Evolutionary conservation across 2,113 vertebrate genomes (phyloP).

Genomic region (Macaca mulatta): DNA sequence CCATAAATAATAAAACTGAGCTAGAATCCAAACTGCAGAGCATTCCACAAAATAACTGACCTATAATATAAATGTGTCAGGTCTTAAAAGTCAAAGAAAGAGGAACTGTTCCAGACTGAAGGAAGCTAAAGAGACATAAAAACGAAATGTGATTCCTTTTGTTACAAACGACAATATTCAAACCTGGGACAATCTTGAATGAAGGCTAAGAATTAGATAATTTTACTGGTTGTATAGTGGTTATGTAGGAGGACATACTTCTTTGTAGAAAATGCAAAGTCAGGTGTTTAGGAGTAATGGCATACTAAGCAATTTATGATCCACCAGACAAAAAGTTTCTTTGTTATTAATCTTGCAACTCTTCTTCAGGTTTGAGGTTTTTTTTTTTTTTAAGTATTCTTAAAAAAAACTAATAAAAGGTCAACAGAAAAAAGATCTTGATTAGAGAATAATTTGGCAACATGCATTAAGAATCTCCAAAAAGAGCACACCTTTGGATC

Average conservation of each 20-base stretch:
- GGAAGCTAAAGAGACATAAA: neutral
- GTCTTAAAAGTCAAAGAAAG: neutral
- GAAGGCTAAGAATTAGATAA: neutral
- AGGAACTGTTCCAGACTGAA: neutral
- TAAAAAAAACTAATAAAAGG: neutral
- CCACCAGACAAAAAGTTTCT: neutral
- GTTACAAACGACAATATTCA: neutral
- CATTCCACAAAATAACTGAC: constrained; percentile 5
- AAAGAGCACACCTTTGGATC: neutral
- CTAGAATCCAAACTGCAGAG: constrained; percentile 3
- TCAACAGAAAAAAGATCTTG: neutral
- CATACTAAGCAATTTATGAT: neutral
- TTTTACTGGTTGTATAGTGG: neutral
- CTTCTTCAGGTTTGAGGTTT: neutral
- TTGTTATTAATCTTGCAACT: neutral
- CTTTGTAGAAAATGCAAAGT: neutral
- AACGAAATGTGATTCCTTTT: neutral
- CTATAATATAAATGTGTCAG: neutral
- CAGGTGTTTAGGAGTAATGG: neutral
- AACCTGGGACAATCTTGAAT: neutral
- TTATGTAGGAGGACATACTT: neutral
- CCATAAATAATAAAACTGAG: neutral
- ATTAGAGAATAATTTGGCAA: neutral
- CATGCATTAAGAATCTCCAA: neutral
- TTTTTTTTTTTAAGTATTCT: neutral